Percentiles rank a stretch among this genome's conserved stretches.
phyloP scores from a whole-genome alignment of 1,140 invertebrate species.

The Trypoxylus dichotomus region DNA sequence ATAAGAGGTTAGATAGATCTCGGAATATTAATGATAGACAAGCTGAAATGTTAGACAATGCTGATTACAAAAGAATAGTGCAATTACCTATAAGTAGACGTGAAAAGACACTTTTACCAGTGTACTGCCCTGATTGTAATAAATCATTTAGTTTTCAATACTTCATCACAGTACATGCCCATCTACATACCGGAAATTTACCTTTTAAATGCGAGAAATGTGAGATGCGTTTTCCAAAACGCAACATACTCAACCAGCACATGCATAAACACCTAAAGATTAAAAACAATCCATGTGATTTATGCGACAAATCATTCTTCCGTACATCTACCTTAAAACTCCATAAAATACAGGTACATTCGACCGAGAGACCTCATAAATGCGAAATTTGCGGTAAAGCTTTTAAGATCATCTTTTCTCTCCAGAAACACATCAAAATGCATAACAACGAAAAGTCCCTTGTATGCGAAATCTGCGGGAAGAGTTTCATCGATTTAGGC shows the following conservation, averaged over 20 bases:
- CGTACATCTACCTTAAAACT: neutral
- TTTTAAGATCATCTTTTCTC: neutral
- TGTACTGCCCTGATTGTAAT: neutral
- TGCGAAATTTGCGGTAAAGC: neutral
- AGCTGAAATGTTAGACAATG: neutral
- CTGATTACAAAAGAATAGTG: neutral
- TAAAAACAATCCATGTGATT: neutral
- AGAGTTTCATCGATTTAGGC: constrained; percentile 38
- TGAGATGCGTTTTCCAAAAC: neutral
- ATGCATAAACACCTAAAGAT: neutral
- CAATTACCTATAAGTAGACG: neutral
- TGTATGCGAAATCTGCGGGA: constrained; percentile 41
- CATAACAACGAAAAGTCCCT: constrained; percentile 37
- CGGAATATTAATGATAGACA: neutral
- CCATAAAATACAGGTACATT: neutral
- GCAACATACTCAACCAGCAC: neutral
- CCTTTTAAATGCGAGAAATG: constrained; percentile 5
- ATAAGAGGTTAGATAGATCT: neutral
- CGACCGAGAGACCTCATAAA: neutral
- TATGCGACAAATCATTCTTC: neutral
- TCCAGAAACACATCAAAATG: neutral
- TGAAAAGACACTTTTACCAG: neutral
- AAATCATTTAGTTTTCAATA: constrained; percentile 9
- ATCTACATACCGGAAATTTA: neutral
- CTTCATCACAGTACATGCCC: neutral